Percentiles rank a stretch among this genome's conserved stretches.
These are phyloP conservation scores for Panurus biarmicus DNA, from an alignment of 2,113 vertebrate species.

Conservation along the genomic window DNA sequence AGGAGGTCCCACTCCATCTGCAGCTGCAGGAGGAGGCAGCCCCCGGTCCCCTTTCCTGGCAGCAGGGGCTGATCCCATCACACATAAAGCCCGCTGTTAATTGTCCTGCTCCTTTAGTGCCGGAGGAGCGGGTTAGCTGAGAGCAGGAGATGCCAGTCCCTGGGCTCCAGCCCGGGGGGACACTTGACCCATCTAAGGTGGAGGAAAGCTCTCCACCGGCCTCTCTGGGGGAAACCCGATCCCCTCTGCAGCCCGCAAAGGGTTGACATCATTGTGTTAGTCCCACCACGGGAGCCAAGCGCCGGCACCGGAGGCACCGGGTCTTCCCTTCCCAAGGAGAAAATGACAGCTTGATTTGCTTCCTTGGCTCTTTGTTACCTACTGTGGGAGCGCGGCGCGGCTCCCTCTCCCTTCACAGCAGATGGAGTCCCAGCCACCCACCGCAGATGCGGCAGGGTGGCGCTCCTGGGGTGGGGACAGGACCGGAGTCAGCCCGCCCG, in stretches of 20 bases:
- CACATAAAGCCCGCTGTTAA: not conserved
- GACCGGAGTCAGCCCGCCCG: not conserved
- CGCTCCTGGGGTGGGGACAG: not conserved
- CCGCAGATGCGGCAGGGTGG: not conserved
- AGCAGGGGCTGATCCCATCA: not conserved
- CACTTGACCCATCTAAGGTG: conserved; percentile 10
- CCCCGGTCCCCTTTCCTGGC: not conserved
- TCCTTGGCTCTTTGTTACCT: conserved; percentile 25
- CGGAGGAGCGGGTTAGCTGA: not conserved
- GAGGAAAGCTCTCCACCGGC: not conserved
- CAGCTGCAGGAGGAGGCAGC: not conserved
- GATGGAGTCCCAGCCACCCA: not conserved
- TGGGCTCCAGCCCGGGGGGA: not conserved
- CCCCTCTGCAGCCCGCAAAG: not conserved
- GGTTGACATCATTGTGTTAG: conserved; percentile 34
- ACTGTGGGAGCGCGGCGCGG: not conserved
- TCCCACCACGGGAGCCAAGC: not conserved
- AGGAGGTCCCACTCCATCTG: not conserved
- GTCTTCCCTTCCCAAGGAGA: not conserved
- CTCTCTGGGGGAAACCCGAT: conserved; percentile 25
- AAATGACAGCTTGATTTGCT: conserved; percentile 25
- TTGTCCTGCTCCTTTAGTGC: not conserved
- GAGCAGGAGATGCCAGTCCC: not conserved
- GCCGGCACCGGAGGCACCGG: not conserved
- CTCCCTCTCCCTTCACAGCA: not conserved